A percentile compares a stretch with the other conserved stretches of the same genome.
Evolutionary conservation across 2,888 invertebrate genomes (phyloP).

Genomic region (Adineta ricciae): DNA sequence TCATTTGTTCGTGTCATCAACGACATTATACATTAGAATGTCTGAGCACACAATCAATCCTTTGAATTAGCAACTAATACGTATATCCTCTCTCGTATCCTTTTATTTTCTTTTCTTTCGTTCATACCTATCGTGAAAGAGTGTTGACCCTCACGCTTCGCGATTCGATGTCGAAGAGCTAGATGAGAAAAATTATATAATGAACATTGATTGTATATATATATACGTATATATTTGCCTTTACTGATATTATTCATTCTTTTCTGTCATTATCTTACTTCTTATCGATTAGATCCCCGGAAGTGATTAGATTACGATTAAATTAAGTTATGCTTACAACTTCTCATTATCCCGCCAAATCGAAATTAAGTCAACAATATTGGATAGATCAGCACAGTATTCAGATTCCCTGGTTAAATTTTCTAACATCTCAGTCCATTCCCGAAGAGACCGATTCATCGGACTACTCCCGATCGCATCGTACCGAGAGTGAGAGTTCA

Average conservation of each 20-base stretch:
- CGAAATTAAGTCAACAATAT: background rate
- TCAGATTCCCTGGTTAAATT: background rate
- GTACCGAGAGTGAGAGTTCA: background rate
- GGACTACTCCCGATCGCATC: background rate
- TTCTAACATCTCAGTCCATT: background rate
- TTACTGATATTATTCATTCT: background rate
- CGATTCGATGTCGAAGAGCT: background rate
- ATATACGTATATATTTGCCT: background rate
- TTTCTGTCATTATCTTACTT: background rate
- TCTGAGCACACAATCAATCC: background rate
- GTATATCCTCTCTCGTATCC: background rate
- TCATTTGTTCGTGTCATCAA: background rate
- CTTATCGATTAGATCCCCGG: background rate
- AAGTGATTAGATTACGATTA: background rate
- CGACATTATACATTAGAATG: background rate
- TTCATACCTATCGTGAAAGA: background rate
- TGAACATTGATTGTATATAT: background rate
- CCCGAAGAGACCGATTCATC: background rate
- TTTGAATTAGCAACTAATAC: background rate
- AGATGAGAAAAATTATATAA: background rate
- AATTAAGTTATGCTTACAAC: background rate
- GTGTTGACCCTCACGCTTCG: background rate
- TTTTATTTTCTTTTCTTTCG: background rate
- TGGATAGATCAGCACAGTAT: background rate
- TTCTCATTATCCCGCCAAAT: background rate